Conservation (phyloP, 1,140 invertebrate species). For the Neuroterus valhalla region DNA sequence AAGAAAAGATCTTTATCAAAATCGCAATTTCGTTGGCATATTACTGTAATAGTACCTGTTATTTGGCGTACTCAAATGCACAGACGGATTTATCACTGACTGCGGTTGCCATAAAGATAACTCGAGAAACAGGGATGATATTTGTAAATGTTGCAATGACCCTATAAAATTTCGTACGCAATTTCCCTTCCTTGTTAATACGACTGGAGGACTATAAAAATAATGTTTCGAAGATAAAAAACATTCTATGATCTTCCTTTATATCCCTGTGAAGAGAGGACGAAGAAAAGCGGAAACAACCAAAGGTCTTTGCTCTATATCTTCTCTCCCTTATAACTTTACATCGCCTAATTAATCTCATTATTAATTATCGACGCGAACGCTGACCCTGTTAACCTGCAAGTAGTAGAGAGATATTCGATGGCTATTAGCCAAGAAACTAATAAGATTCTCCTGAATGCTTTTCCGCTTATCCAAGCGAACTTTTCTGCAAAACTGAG, state of each 20-base stretch:
- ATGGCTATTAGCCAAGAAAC: conserved; percentile 36
- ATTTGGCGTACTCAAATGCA: conserved; percentile 7
- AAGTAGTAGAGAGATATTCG: conserved; percentile 38
- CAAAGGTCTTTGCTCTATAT: conserved; percentile 33
- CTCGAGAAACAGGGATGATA: neutral
- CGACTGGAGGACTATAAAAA: neutral
- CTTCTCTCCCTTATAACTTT: conserved; percentile 42
- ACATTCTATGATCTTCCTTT: neutral
- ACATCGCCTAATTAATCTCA: conserved; percentile 64
- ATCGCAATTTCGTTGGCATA: conserved; percentile 25
- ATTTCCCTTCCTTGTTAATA: no score
- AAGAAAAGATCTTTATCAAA: conserved; percentile 17
- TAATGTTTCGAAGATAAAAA: neutral
- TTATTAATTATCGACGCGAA: conserved; percentile 66
- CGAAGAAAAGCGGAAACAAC: conserved; percentile 32
- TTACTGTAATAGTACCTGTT: conserved; percentile 25
- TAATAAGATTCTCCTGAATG: conserved; percentile 38
- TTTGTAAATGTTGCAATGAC: neutral
- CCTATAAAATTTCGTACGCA: no score
- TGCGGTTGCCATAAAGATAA: conserved; percentile 25
- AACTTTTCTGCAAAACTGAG: neutral
- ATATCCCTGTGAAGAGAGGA: conserved; percentile 10
- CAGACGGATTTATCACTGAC: conserved; percentile 20
- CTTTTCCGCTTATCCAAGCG: conserved; percentile 11
- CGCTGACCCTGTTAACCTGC: conserved; percentile 56